Evolutionary conservation across 1,140 invertebrate genomes (phyloP), one percentile per base, ranked within the genome.

Genomic region (Meloidogyne exigua): DNA sequence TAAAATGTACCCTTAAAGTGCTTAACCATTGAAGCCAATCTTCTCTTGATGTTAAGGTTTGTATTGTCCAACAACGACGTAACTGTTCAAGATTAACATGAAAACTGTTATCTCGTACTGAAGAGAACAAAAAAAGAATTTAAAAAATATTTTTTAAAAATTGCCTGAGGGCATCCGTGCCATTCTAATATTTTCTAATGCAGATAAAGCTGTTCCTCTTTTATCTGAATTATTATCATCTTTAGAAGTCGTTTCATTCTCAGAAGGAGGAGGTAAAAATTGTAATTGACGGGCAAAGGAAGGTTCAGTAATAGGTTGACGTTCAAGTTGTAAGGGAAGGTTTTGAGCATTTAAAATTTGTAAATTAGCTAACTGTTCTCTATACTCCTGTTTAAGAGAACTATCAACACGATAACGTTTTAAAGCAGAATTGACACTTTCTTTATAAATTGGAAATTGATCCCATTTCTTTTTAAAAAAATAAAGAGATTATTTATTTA

Each of bases 21-120:
- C 93, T 90, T 11, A 98, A 87, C 96, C 96, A 99, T 89, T 98
- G 95, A 10, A 97, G 89, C 96, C 96, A 99, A 88, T 99, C 96
- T 81, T 99, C 96, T 88, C 96, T 68, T 12, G 80, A 84, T 3
- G 66, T 64, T 32, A 83, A 18, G 15, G 70, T 49, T 49, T 83
- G 80, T 13, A 75, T 69, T 15, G 36, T 80, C 80, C 80, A 81
- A 23, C 82, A 81, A 25, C 76, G 32, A 26, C 81, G 77, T 26
- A 81, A 57, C 26, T 80, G 81, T 18, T 81, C 82, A n/a, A 81
- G 44, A 68, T 81, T 82, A 21, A 83, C 70, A 11, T 28, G 32
- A 32, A 79, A 36, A 18, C 10, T 15, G 9, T 2, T 68, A 21
- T 68, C 66, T n/a, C 10, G 15, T 7, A n/a, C 66, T 68, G 21